Evolutionary conservation across 2,888 invertebrate species (phyloP).

Genomic region (Rhamphomyia laevipes): DNA sequence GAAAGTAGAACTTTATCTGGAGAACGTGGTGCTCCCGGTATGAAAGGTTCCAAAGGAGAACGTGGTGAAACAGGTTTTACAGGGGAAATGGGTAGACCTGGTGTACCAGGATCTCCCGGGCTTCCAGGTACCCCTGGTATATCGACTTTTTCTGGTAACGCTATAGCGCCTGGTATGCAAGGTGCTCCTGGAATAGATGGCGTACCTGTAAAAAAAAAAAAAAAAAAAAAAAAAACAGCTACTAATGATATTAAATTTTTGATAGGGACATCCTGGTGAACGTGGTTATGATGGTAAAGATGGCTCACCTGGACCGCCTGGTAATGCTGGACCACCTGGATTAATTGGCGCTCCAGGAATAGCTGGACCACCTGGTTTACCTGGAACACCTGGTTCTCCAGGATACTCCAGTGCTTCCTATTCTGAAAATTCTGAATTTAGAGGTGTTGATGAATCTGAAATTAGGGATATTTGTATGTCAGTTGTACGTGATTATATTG

Average conservation of each 20-base stretch:
- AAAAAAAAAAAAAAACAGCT: too few species aligned
- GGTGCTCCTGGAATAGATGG: conserved; percentile 19
- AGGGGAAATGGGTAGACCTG: not conserved
- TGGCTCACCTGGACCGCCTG: conserved; percentile 9
- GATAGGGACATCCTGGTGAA: conserved; percentile 44
- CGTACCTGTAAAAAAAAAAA: conserved; percentile 1
- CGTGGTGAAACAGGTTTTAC: conserved; percentile 10
- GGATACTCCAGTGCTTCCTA: conserved; percentile 2
- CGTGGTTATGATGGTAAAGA: conserved; percentile 21
- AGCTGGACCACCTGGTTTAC: conserved; percentile 28
- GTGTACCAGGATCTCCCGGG: conserved; percentile 26
- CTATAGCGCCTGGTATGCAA: conserved; percentile 7
- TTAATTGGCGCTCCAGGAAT: not conserved
- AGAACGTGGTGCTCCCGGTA: conserved; percentile 24
- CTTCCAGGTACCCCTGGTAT: conserved; percentile 40
- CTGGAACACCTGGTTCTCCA: conserved; percentile 36
- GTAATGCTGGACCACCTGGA: conserved; percentile 20
- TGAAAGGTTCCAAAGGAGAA: conserved; percentile 33
- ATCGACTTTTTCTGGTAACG: conserved; percentile 40
- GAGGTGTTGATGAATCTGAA: conserved; percentile 43
- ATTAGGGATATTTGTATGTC: conserved; percentile 70
- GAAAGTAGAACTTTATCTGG: conserved; percentile 13
- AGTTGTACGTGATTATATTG: conserved; percentile 65
- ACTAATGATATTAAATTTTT: not conserved
- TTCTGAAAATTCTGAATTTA: not conserved